A percentile compares a stretch with the other conserved stretches of the same genome.
phyloP scores from a whole-genome alignment of 2,113 vertebrate species.

The Brachyhypopomus gauderio region DNA sequence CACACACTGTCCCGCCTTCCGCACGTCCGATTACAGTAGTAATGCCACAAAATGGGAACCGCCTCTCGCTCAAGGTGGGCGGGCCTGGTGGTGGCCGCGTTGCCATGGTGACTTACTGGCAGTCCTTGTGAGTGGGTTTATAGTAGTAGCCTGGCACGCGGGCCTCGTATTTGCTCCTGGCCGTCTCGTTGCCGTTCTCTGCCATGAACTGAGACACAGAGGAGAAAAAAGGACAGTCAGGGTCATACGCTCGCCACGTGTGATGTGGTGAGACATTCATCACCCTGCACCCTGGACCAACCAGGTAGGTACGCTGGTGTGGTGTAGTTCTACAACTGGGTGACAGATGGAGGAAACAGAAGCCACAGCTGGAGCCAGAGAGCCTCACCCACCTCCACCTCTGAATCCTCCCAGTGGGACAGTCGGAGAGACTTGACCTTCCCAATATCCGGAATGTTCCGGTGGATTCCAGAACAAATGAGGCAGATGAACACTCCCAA shows the following conservation, averaged over 20 bases:
- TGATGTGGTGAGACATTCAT: no score
- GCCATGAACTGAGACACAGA: constrained; percentile 79
- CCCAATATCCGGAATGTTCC: constrained; percentile 70
- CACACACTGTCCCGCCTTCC: no score
- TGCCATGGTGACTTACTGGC: constrained; percentile 76
- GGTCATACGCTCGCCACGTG: no score
- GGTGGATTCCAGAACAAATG: constrained; percentile 76
- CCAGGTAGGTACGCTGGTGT: no score
- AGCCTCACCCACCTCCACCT: constrained; percentile 68
- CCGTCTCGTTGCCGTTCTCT: constrained; percentile 77
- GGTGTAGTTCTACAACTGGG: no score
- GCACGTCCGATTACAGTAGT: no score
- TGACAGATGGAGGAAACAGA: background rate
- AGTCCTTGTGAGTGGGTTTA: constrained; percentile 81
- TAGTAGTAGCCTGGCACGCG: constrained; percentile 87
- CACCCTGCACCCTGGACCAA: no score
- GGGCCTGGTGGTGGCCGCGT: background rate
- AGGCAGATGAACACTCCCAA: constrained; percentile 78
- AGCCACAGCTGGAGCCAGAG: background rate
- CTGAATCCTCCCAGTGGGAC: constrained; percentile 76
- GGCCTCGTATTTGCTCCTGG: constrained; percentile 82
- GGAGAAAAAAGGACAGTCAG: no score
- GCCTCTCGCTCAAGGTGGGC: background rate
- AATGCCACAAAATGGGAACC: background rate
- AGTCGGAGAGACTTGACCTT: constrained; percentile 77